phyloP scores from a whole-genome alignment of 2,888 invertebrate genomes.

The Dioctria linearis region DNA sequence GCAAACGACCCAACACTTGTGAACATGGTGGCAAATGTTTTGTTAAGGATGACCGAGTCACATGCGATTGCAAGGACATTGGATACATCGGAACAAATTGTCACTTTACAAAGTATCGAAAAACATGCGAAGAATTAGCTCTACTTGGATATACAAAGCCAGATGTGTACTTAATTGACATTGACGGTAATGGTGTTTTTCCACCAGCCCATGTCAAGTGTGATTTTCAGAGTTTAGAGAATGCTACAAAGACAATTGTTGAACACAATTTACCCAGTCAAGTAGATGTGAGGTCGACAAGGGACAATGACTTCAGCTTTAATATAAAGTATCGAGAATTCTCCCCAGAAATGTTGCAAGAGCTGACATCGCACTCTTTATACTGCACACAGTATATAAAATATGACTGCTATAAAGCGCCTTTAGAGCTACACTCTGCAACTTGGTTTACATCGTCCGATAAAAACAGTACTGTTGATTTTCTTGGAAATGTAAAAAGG shows the following conservation, averaged over 20 bases:
- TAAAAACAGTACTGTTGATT: conserved; percentile 84
- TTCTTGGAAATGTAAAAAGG: conserved; percentile 87
- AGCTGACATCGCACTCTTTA: conserved; percentile 89
- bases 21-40: conserved; percentile 94
- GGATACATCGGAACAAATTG: conserved; percentile 95
- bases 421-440: conserved; percentile 87
- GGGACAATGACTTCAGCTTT: conserved; percentile 86
- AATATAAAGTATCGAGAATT: conserved; percentile 91
- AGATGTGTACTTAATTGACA: conserved; percentile 93
- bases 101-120: conserved; percentile 92
- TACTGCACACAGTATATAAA: conserved; percentile 92
- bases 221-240: conserved; percentile 90
- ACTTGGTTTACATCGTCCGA: conserved; percentile 92
- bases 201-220: conserved; percentile 94
- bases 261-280: conserved; percentile 93
- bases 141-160: conserved; percentile 90
- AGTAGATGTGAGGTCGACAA: conserved; percentile 86
- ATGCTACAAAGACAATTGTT: conserved; percentile 88
- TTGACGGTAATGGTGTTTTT: conserved; percentile 93
- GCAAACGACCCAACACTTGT: conserved; percentile 90
- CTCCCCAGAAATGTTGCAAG: conserved; percentile 91
- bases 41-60: conserved; percentile 88
- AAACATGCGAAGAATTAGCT: conserved; percentile 93
- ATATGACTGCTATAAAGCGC: conserved; percentile 92
- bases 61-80: conserved; percentile 91